Percentiles rank a stretch among this genome's conserved stretches.
Evolutionary conservation across 1,140 invertebrate genomes (phyloP).

Genomic region (Pygmarrhopalites habei): DNA sequence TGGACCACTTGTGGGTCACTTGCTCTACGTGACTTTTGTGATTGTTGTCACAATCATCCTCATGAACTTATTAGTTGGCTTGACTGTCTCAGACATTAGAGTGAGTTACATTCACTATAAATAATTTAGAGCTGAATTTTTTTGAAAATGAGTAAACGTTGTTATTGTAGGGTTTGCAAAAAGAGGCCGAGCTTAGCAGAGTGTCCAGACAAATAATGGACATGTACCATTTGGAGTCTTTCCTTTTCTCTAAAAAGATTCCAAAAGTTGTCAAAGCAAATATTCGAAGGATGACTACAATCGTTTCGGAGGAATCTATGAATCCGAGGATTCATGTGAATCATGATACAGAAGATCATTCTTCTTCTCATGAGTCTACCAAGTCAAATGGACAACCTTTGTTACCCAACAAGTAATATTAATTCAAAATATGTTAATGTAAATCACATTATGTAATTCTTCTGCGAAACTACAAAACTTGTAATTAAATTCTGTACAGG

Average conservation of each 20-base stretch:
- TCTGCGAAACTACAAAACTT: too few species aligned
- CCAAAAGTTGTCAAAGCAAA: conserved; percentile 4
- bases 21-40: conserved; percentile 68
- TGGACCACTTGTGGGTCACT: conserved; percentile 54
- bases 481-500: too few species aligned
- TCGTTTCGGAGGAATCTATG: background rate
- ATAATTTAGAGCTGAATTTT: background rate
- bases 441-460: too few species aligned
- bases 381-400: background rate
- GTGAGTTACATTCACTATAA: conserved; percentile 10
- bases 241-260: conserved; percentile 36
- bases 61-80: conserved; percentile 71
- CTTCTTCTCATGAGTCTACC: background rate
- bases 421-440: too few species aligned
- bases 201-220: conserved; percentile 56
- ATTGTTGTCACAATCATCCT: conserved; percentile 72
- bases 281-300: background rate
- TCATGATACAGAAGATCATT: too few species aligned
- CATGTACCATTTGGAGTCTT: conserved; percentile 37
- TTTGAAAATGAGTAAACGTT: background rate
- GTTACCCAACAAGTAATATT: background rate
- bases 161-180: conserved; percentile 56
- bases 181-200: conserved; percentile 69
- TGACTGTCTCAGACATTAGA: conserved; percentile 64
- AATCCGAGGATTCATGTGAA: too few species aligned